Conservation (phyloP, 2,797 vertebrate genomes). For the Lutjanus campechanus region DNA sequence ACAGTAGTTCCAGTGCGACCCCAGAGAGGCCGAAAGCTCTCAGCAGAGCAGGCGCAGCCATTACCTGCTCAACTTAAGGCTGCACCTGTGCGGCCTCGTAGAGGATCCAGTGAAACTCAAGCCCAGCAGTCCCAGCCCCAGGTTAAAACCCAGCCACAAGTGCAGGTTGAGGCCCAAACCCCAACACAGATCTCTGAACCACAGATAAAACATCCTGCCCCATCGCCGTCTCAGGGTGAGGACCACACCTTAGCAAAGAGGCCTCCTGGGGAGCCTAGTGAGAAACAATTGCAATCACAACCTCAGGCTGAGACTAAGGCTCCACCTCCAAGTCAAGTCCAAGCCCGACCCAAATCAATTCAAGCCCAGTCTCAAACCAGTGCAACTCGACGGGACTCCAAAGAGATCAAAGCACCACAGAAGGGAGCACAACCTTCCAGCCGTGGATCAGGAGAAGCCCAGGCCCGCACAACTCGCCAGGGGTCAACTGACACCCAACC, state of each 20-base stretch:
- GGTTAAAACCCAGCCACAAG: constrained; percentile 48
- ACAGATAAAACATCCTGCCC: constrained; percentile 45
- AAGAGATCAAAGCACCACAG: constrained; percentile 71
- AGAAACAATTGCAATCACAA: constrained; percentile 50
- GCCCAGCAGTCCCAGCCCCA: constrained; percentile 45
- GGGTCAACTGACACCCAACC: constrained; percentile 61
- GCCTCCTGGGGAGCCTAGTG: constrained; percentile 29
- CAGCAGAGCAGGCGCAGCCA: constrained; percentile 72
- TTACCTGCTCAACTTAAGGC: constrained; percentile 64
- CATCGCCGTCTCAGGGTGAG: constrained; percentile 50
- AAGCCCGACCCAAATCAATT: constrained; percentile 67
- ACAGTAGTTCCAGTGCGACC: constrained; percentile 74
- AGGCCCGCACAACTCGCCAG: constrained; percentile 59
- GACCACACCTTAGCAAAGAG: constrained; percentile 37
- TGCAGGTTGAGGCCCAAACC: constrained; percentile 27
- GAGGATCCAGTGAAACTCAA: constrained; percentile 70
- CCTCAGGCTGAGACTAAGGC: constrained; percentile 52
- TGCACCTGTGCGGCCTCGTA: constrained; percentile 62
- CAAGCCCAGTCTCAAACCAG: constrained; percentile 60
- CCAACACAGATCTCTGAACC: constrained; percentile 43
- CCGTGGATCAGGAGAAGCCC: constrained; percentile 55
- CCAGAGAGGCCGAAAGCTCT: constrained; percentile 75
- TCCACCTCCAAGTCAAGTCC: constrained; percentile 40
- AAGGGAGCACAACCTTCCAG: constrained; percentile 57
- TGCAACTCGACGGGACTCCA: constrained; percentile 57